These are phyloP conservation scores for Plodia interpunctella DNA, from an alignment of 1,140 invertebrate species.

Conservation along the genomic window DNA sequence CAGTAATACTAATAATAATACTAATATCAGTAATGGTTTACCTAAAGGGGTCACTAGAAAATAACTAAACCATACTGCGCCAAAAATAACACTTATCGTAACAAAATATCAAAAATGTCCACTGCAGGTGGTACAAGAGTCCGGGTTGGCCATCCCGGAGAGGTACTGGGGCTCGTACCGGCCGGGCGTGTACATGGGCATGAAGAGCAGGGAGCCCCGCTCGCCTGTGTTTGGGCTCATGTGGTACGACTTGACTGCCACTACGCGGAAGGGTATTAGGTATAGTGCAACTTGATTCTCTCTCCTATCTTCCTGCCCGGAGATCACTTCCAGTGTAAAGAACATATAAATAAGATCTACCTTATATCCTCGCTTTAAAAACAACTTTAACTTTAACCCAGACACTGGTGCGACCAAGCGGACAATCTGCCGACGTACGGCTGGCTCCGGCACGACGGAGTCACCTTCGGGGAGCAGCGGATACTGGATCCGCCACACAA, in stretches of 20 bases:
- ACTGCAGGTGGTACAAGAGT: slow-evolving; percentile 81
- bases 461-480: slow-evolving; percentile 93
- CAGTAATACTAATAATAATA: no score
- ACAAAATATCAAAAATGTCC: no score
- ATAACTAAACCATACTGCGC: no score
- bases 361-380: no score
- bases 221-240: slow-evolving; percentile 95
- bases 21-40: no score
- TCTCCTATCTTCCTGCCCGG: no score
- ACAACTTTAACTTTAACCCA: no score
- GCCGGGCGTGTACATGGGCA: slow-evolving; percentile 91
- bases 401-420: slow-evolving; percentile 96
- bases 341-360: no score
- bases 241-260: slow-evolving; percentile 93
- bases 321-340: no score
- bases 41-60: no score
- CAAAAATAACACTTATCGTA: no score
- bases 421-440: slow-evolving; percentile 89
- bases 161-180: slow-evolving; percentile 96
- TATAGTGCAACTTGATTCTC: no score
- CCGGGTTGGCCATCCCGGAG: slow-evolving; percentile 85
- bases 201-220: slow-evolving; percentile 92
- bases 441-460: slow-evolving; percentile 95
- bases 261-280: slow-evolving; percentile 83
- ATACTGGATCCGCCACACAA: slow-evolving; percentile 88